Evolutionary conservation across 2,888 invertebrate species (phyloP).

Genomic region (Sepiola atlantica): DNA sequence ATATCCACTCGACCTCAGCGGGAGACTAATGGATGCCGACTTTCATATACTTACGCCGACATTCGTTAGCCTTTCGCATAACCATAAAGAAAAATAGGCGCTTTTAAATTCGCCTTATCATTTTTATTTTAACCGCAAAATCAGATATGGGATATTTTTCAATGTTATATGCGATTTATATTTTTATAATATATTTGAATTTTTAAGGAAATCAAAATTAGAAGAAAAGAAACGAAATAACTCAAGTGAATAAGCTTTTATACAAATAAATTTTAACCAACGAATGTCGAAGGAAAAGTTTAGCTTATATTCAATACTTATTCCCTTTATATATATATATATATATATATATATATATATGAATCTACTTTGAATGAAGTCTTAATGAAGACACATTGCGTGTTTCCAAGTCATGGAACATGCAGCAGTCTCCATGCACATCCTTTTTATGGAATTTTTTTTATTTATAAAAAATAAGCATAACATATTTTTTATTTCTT

Average conservation of each 20-base stretch:
- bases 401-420: background rate
- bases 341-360: background rate
- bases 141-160: background rate
- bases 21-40: no score
- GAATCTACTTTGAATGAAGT: background rate
- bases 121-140: background rate
- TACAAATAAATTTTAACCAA: background rate
- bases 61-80: background rate
- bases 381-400: background rate
- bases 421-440: background rate
- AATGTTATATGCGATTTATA: background rate
- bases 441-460: background rate
- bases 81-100: background rate
- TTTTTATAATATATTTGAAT: background rate
- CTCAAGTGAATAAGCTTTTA: background rate
- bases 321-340: background rate
- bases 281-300: background rate
- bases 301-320: background rate
- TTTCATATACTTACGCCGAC: no score
- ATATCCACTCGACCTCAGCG: no score
- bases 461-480: background rate
- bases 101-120: background rate
- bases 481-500: background rate
- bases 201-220: background rate
- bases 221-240: background rate